phyloP scores from a whole-genome alignment of 2,888 invertebrate genomes.

The Troides helena region DNA sequence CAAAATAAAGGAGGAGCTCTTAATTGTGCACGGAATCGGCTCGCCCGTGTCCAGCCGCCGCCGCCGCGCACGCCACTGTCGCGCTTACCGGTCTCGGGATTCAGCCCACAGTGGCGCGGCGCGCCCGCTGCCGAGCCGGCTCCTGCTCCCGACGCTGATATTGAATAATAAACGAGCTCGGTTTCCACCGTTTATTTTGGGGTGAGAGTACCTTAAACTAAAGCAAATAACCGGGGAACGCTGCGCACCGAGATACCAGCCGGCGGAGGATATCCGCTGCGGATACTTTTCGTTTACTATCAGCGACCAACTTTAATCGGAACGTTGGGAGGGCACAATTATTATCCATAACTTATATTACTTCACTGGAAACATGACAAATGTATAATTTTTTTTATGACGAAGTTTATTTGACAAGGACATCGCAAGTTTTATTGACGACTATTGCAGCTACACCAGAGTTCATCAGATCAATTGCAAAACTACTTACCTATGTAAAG shows the following conservation, averaged over 20 bases:
- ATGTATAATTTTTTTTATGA: no score
- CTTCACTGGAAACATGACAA: no score
- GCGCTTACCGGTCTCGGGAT: conserved; percentile 2
- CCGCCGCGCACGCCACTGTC: conserved; percentile 12
- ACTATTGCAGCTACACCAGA: no score
- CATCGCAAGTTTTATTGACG: no score
- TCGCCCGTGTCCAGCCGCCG: conserved; percentile 27
- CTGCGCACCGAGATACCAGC: conserved; percentile 14
- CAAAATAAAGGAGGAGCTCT: conserved; percentile 64
- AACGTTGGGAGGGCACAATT: no score
- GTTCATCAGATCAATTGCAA: no score
- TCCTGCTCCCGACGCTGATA: conserved; percentile 21
- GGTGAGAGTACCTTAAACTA: conserved; percentile 27
- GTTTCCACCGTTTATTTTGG: conserved; percentile 31
- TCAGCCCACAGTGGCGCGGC: conserved; percentile 10
- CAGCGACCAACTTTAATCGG: neutral
- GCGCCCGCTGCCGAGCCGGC: conserved; percentile 1
- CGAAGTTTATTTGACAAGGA: no score
- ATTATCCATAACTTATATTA: no score
- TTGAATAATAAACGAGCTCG: conserved; percentile 32
- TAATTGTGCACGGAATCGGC: conserved; percentile 55
- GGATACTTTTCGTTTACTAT: neutral
- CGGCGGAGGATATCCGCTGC: conserved; percentile 13
- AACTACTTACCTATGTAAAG: no score
- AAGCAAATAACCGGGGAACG: conserved; percentile 20